Evolutionary conservation across 2,113 vertebrate species (phyloP).

Genomic region (Opisthocomus hoazin): DNA sequence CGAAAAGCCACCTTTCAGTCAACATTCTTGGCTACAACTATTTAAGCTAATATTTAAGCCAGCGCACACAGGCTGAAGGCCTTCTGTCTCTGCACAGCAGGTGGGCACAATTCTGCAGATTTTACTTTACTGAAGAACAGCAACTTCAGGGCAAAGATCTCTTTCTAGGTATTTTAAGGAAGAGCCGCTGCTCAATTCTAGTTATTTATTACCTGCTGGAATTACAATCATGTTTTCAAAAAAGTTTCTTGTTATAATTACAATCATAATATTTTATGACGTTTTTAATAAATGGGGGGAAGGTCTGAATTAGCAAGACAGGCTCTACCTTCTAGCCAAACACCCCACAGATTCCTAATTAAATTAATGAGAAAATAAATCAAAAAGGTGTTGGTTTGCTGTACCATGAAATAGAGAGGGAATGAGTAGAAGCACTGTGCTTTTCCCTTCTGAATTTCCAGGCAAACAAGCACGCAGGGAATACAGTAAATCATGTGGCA

Average conservation of each 20-base stretch:
- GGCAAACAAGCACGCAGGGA: neutral
- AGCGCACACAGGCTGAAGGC: neutral
- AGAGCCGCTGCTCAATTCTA: neutral
- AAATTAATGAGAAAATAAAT: neutral
- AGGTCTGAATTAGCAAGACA: neutral
- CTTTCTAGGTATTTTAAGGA: neutral
- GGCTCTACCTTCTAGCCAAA: neutral
- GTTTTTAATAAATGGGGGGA: neutral
- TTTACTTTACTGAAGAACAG: neutral
- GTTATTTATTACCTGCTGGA: neutral
- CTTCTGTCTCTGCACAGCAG: neutral
- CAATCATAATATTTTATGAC: neutral
- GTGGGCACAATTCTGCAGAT: neutral
- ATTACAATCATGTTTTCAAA: neutral
- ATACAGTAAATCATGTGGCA: neutral
- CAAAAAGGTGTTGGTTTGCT: neutral
- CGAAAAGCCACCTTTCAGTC: slow-evolving; percentile 4
- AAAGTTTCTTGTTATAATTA: neutral
- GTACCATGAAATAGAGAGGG: neutral
- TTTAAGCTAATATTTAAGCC: slow-evolving; percentile 25
- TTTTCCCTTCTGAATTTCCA: neutral
- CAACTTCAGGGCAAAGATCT: neutral
- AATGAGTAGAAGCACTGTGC: neutral
- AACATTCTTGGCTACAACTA: neutral
- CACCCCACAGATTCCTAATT: neutral